phyloP scores from a whole-genome alignment of 2,113 vertebrate species.

The Reinhardtius hippoglossoides region DNA sequence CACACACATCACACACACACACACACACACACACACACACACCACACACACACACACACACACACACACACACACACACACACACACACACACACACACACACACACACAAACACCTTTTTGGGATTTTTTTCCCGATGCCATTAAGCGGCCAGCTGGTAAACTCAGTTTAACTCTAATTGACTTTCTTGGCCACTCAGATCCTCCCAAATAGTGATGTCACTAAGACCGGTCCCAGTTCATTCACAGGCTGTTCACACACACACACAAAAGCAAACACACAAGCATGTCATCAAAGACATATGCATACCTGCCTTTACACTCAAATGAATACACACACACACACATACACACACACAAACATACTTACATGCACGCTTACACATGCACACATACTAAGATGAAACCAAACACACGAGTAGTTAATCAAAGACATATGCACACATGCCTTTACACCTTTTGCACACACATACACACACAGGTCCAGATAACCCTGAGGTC shows the following conservation, averaged over 20 bases:
- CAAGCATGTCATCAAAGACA: conserved; percentile 18
- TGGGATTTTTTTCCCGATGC: conserved; percentile 25
- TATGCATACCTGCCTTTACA: conserved; percentile 27
- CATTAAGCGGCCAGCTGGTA: conserved; percentile 75
- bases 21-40: conserved; percentile 45
- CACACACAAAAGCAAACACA: conserved; percentile 28
- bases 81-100: conserved; percentile 42
- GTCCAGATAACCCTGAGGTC: conserved; percentile 53
- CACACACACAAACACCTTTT: conserved; percentile 42
- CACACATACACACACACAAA: conserved; percentile 32
- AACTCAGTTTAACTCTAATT: conserved; percentile 82
- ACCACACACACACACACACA: conserved; percentile 40
- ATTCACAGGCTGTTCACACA: conserved; percentile 33
- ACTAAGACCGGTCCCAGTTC: conserved; percentile 37
- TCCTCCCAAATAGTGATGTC: conserved; percentile 63
- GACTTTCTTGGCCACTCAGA: conserved; percentile 82
- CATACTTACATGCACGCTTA: not conserved
- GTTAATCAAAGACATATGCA: conserved; percentile 4
- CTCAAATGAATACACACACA: conserved; percentile 2
- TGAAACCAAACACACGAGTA: no score
- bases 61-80: conserved; percentile 35
- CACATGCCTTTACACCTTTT: not conserved
- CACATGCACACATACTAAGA: not conserved
- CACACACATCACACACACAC: conserved; percentile 34
- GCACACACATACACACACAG: conserved; percentile 9